Percentiles rank a stretch among this genome's conserved stretches.
Evolutionary conservation across 2,113 vertebrate species (phyloP).

Genomic region (Solea solea): DNA sequence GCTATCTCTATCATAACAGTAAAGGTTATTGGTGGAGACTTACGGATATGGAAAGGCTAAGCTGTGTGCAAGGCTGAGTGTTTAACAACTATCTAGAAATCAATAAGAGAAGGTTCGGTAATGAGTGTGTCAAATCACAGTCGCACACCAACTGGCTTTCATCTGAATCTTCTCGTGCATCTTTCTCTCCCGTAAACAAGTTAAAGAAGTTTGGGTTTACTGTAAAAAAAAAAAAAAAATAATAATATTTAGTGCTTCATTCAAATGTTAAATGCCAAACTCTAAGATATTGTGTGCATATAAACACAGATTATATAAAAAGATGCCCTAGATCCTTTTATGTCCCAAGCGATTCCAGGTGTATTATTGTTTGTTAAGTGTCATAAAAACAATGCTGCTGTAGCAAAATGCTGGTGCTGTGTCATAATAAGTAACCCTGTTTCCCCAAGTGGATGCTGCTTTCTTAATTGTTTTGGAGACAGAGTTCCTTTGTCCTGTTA

Average conservation of each 20-base stretch:
- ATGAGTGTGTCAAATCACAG: conserved; percentile 61
- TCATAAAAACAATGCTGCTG: no score
- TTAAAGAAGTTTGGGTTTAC: background rate
- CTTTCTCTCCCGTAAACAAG: background rate
- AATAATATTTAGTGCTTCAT: background rate
- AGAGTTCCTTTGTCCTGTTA: no score
- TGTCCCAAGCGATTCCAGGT: no score
- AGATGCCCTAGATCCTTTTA: no score
- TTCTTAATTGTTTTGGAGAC: no score
- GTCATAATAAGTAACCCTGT: no score
- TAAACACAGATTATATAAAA: no score
- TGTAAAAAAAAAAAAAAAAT: background rate
- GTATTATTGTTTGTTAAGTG: no score
- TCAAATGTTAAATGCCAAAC: background rate
- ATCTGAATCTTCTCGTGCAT: conserved; percentile 7
- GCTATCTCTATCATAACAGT: conserved; percentile 68
- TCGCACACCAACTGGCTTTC: conserved; percentile 31
- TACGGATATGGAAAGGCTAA: conserved; percentile 68
- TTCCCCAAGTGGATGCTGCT: no score
- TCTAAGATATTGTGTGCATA: no score
- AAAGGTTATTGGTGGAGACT: conserved; percentile 77
- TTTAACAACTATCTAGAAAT: conserved; percentile 70
- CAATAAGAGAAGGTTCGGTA: conserved; percentile 69
- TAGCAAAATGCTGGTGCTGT: no score
- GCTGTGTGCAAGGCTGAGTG: conserved; percentile 61